Conservation (phyloP, 2,888 invertebrate species). For the Sialis fuliginosa region DNA sequence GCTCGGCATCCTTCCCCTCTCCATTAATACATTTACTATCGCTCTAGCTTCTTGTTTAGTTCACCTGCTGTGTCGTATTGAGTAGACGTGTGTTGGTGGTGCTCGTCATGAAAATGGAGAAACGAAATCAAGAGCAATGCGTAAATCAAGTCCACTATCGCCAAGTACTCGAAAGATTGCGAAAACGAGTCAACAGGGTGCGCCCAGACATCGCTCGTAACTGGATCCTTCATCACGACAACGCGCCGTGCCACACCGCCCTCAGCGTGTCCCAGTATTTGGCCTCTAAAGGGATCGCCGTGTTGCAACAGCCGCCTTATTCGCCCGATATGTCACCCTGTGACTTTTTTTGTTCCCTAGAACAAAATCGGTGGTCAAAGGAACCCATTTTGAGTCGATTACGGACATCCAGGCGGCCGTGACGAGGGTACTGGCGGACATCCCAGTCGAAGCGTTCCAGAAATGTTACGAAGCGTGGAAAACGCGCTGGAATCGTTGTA, state of each 20-base stretch:
- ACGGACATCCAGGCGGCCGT: conserved; percentile 3
- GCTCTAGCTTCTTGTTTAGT: no score
- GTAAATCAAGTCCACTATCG: no score
- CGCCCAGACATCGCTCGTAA: background rate
- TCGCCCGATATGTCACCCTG: background rate
- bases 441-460: conserved; percentile 1
- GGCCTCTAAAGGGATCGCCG: background rate
- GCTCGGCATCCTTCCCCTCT: no score
- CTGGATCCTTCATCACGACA: background rate
- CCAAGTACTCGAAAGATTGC: no score
- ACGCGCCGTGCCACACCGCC: background rate
- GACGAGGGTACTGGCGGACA: conserved; percentile 1
- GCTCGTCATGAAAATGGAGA: no score
- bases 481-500: conserved; percentile 5
- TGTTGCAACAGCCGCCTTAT: background rate
- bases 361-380: conserved; percentile 1
- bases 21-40: no score
- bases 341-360: background rate
- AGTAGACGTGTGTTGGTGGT: no score
- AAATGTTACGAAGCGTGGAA: conserved; percentile 2
- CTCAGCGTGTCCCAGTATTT: background rate
- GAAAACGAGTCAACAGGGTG: no score
- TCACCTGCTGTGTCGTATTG: no score
- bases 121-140: no score
- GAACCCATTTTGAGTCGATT: conserved; percentile 4